A percentile compares a stretch with the other conserved stretches of the same genome.
Conservation (phyloP, 1,140 invertebrate genomes). For the Eufriesea mexicana region DNA sequence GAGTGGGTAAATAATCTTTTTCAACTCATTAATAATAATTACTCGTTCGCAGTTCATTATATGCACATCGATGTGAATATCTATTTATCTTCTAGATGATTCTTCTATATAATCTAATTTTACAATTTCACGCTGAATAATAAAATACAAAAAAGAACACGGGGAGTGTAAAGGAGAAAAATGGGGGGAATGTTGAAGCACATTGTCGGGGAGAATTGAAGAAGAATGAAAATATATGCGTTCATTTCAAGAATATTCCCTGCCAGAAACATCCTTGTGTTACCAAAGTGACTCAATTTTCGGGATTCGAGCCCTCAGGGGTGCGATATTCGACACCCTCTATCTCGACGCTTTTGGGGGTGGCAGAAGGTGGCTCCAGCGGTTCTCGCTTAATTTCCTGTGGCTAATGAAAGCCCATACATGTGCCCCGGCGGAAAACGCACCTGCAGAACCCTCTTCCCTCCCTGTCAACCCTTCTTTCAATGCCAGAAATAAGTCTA, state of each 20-base stretch:
- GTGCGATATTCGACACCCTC: slow-evolving; percentile 57
- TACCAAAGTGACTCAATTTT: slow-evolving; percentile 57
- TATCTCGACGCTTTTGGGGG: slow-evolving; percentile 44
- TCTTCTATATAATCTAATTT: background rate
- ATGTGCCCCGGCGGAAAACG: slow-evolving; percentile 51
- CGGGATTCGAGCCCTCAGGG: slow-evolving; percentile 52
- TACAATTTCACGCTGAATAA: background rate
- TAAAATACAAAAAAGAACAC: background rate
- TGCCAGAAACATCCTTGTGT: slow-evolving; percentile 12
- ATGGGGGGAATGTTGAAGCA: background rate
- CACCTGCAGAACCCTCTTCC: slow-evolving; percentile 25
- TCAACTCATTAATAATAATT: no score
- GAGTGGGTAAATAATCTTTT: no score
- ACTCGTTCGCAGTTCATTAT: no score
- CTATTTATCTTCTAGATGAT: no score
- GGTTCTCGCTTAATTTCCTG: slow-evolving; percentile 73
- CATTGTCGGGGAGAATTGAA: background rate
- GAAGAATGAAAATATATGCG: slow-evolving; percentile 20
- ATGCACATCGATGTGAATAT: no score
- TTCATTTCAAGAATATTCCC: slow-evolving; percentile 25
- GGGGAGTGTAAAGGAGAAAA: slow-evolving; percentile 13
- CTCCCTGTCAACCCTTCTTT: slow-evolving; percentile 32
- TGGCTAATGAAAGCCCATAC: slow-evolving; percentile 72
- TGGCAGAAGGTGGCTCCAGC: slow-evolving; percentile 39
- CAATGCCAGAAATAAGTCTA: slow-evolving; percentile 8